Base-by-base conservation (phyloP, 2,888 invertebrate species). In the Diachrysia chrysitis region DNA sequence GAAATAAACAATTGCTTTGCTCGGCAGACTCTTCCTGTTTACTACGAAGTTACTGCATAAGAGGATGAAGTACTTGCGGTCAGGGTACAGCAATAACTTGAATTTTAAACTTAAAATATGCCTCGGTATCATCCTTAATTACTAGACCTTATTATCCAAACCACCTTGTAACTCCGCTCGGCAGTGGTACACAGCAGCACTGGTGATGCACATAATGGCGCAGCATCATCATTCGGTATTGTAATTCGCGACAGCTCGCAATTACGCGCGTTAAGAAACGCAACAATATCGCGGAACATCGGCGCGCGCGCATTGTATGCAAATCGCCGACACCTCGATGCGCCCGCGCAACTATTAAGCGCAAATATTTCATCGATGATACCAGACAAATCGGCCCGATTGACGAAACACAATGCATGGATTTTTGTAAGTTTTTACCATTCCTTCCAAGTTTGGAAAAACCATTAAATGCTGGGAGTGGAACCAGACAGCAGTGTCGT, bases 291-390 rank as follows among this genome's bases (percentile, higher is more conserved):
- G 71, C 69, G 68, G 42, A 42, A 63, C 57, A 73, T 68, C 65
- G 58, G 58, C 65, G 69, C 70, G 69, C 77, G 77, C 79, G 85
- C 84, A 90, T 90, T 90, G 90, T 90, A 90, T 90, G 90, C 83
- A 83, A 87, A 90, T 89, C 58, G 16, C 62, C 62, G 70, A 81
- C 79, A 80, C 79, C 73, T 71, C 73, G 32, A 46, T 51, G 55
- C 63, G 32, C n/a, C 35, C 48, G 68, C 58, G 56, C 76, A 59
- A 60, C 64, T 64, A 63, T 64, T 66, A 53, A 56, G 23, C 42
- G 19, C 54, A 51, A 59, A 75, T 57, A 75, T 72, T 76, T 63
- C 51, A 60, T 63, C 56, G 48, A 51, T 54, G 42, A 56, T 17
- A 23, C 16, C 46, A 57, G 58, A 68, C 73, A 64, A 72, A 69